Conservation (phyloP, 35 echinoderm and acorn worm species). For the Ophioderma brevispina region DNA sequence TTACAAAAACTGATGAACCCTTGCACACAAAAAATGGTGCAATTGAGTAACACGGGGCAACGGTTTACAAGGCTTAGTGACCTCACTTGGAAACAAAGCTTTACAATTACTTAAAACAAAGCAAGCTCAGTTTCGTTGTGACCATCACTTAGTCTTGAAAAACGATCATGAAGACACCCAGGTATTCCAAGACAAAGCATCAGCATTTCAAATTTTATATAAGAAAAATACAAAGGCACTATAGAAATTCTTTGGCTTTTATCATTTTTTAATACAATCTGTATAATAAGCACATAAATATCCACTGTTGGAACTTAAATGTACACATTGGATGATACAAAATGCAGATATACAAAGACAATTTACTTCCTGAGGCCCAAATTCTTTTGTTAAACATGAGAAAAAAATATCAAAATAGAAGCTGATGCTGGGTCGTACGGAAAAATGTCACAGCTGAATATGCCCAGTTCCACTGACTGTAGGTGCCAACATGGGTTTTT, state of each 20-base stretch:
- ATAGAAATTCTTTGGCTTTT: not conserved
- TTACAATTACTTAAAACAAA: too few relatives aligned
- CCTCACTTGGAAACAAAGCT: too few relatives aligned
- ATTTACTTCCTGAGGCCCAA: not conserved
- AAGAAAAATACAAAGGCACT: too few relatives aligned
- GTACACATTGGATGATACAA: not conserved
- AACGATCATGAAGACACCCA: not conserved
- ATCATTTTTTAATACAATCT: not conserved
- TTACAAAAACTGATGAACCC: too few relatives aligned
- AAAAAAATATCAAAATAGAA: too few relatives aligned
- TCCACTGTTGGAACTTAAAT: not conserved
- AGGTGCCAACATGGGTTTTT: constrained; percentile 9
- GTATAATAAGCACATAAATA: not conserved
- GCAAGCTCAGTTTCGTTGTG: too few relatives aligned
- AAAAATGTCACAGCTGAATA: not conserved
- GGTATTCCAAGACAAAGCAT: not conserved
- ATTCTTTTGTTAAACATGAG: too few relatives aligned
- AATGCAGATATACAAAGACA: not conserved
- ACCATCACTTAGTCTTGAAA: not conserved
- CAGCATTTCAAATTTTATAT: not conserved
- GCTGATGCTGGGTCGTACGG: not conserved
- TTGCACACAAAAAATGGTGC: too few relatives aligned
- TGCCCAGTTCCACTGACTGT: not conserved
- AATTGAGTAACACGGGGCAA: too few relatives aligned
- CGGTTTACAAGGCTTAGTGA: too few relatives aligned